Base-by-base conservation (phyloP, 2,888 invertebrate species). In the Perizoma affinitatum region DNA sequence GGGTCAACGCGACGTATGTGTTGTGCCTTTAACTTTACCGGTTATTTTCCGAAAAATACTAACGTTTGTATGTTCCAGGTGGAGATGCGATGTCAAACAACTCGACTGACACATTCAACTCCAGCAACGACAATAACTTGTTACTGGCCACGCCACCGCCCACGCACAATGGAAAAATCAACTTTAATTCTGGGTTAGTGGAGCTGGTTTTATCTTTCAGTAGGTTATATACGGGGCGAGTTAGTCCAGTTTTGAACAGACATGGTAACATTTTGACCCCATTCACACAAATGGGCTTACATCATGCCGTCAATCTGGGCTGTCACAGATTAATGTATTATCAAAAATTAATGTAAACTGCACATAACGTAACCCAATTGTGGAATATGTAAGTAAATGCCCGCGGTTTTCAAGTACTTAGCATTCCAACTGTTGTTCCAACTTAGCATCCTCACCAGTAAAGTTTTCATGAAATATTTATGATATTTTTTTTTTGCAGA, bases 41-140 rank as follows among this genome's bases (percentile, higher is more conserved):
- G 42, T 42, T 41, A 53, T n/a, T 46, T 45, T n/a, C 0, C 11
- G 7, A 22, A 22, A 22, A 22, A 2, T 1, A 22, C 3, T 22
- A 22, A 22, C 22, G 43, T 40, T 5, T 36, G n/a, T 55, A 50
- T 5, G 5, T 68, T 67, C 0, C 76, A 88, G 88, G 79, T 7
- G 75, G 76, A 42, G 90, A 90, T 65, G 84, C 87, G 36, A 60
- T 86, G 65, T 90, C 90, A 0, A 87, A 88, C 80, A 90, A 88
- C 72, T 90, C 90, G 0, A 83, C 83, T n/a, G 90, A 90, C 67
- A 90, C 89, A 10, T 85, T 84, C 75, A 87, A 84, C 71, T 88
- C 89, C 7, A 84, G 75, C 68, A 84, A 82, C 73, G 88, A 89
- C 72, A 82, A 86, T 71, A 90, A 90, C 44, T 53, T 92, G 61